These are phyloP conservation scores for Barbus barbus DNA, from an alignment of 2,113 vertebrate species.

Conservation along the genomic window DNA sequence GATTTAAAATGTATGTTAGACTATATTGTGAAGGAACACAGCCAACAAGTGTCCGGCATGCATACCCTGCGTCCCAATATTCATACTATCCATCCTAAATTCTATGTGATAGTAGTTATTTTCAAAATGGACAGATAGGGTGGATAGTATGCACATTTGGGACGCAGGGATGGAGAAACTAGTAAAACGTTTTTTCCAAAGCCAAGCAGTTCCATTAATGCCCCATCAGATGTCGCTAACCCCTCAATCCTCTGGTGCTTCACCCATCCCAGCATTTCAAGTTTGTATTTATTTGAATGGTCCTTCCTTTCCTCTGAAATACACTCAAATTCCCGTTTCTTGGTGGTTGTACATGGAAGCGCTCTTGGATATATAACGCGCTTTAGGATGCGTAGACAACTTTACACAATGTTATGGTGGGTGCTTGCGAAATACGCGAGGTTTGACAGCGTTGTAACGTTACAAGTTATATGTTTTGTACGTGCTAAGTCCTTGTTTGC, in stretches of 20 bases:
- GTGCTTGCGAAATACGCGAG: neutral
- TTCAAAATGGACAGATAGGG: too few species aligned
- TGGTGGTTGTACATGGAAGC: neutral
- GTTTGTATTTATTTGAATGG: constrained; percentile 76
- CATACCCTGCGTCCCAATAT: too few species aligned
- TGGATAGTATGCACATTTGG: too few species aligned
- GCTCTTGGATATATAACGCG: neutral
- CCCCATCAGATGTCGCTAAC: constrained; percentile 65
- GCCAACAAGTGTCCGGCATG: too few species aligned
- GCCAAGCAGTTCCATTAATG: neutral
- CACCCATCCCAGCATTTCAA: constrained; percentile 63
- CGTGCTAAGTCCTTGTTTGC: constrained; percentile 33
- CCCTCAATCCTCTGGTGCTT: neutral
- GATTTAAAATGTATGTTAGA: too few species aligned
- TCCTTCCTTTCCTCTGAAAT: constrained; percentile 45
- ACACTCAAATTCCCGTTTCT: constrained; percentile 6
- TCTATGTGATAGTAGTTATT: too few species aligned
- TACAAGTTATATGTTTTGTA: neutral
- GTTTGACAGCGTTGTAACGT: neutral
- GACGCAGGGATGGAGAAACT: too few species aligned
- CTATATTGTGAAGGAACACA: too few species aligned
- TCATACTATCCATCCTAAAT: too few species aligned
- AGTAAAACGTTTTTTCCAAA: neutral
- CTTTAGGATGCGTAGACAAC: constrained; percentile 4
- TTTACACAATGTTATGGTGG: constrained; percentile 64